Evolutionary conservation across 1,140 invertebrate genomes (phyloP), one percentile per base, ranked within the genome.

Genomic region (Ephestia elutella): DNA sequence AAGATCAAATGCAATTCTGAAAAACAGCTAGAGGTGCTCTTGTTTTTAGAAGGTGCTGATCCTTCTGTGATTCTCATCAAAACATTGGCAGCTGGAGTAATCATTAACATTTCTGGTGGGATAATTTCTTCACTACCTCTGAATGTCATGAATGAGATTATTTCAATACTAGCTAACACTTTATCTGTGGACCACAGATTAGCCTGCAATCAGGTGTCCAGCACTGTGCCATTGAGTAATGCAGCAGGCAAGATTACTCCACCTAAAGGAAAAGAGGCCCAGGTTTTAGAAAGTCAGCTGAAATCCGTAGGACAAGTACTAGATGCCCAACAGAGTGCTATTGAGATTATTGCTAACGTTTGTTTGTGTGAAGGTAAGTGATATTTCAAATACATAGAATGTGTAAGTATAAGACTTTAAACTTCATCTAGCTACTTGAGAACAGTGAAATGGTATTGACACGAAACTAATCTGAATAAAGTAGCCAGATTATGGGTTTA

Each of bases 311-410:
- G 80, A 67, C 78, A 89, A 58, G 71, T 93, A 44, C 68, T 94
- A 8, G 89, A 90, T 59, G 91, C 92, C 1, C 93, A 94, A 73
- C 91, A 92, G 66, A 89, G 91, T 69, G 91, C 92, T 5, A 75
- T 94, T 56, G 93, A 94, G 83, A 92, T 93, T 54, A 80, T 94
- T 53, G 90, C 93, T 13, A 95, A 95, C 82, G 79, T 95, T 25
- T 93, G 92, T 65, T 92, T 93, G 25, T 79, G 81, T 73, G 92
- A 93, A 68, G 92, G 92, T 90, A 78, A 76, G 65, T 63, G 20
- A 54, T 9, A 35, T 44, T 49, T 57, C 13, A 25, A 25, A 5
- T 58, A 60, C 53, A 17, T 60, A n/a, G n/a, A n/a, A n/a, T n/a
- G n/a, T n/a, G n/a, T n/a, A n/a, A n/a, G n/a, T n/a, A n/a, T 5